These are phyloP conservation scores for Leuciscus waleckii DNA, from an alignment of 2,797 vertebrate species.

Conservation along the genomic window DNA sequence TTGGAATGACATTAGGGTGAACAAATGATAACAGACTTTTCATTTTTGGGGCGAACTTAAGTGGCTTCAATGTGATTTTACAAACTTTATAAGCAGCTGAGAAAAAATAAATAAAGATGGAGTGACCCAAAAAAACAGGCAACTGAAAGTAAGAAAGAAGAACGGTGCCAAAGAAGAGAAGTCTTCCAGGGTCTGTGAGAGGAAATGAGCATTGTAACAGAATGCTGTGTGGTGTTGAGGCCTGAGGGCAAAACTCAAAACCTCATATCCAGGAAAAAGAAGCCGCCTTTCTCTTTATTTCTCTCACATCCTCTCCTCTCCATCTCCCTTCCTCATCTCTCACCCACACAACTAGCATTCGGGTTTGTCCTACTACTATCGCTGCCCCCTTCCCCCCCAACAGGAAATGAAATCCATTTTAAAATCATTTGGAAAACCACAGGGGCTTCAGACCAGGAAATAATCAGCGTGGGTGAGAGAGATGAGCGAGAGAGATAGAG, in stretches of 20 bases:
- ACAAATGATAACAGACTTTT: neutral
- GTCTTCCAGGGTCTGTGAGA: conserved; percentile 43
- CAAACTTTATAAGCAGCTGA: conserved; percentile 5
- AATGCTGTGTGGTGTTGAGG: conserved; percentile 54
- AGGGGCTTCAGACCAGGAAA: conserved; percentile 63
- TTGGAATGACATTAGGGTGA: neutral
- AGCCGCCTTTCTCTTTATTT: conserved; percentile 21
- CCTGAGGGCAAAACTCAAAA: conserved; percentile 56
- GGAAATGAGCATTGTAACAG: conserved; percentile 63
- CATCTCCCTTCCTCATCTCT: conserved; percentile 19
- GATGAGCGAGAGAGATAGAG: conserved; percentile 48
- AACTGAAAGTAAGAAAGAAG: conserved; percentile 3
- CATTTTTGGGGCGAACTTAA: neutral
- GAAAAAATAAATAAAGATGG: neutral
- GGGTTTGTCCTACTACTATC: conserved; percentile 49
- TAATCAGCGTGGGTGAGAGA: conserved; percentile 61
- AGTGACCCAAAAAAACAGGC: neutral
- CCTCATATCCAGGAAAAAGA: conserved; percentile 53
- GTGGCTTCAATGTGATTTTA: conserved; percentile 7
- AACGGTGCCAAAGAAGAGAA: conserved; percentile 27
- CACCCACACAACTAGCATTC: conserved; percentile 53
- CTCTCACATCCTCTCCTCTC: conserved; percentile 23
- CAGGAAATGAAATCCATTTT: conserved; percentile 68
- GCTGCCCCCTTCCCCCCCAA: conserved; percentile 36
- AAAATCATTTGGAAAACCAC: conserved; percentile 67